These are phyloP conservation scores for Exocentrus adspersus DNA, from an alignment of 2,888 invertebrate genomes.

Conservation along the genomic window DNA sequence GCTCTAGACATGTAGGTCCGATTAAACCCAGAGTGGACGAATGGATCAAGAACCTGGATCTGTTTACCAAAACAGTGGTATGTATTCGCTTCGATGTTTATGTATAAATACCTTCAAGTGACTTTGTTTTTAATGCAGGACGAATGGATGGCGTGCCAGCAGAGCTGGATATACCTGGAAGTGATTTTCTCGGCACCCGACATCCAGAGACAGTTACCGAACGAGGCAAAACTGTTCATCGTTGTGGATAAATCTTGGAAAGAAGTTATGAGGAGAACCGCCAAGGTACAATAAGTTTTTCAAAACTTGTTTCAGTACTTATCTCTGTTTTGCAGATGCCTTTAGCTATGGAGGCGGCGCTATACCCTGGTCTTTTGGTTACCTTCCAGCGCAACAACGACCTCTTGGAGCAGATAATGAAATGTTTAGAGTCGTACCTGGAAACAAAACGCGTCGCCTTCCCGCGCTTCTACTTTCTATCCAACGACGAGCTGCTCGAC, in stretches of 20 bases:
- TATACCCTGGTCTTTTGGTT: constrained; percentile 76
- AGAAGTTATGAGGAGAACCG: constrained; percentile 84
- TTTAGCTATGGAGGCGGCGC: constrained; percentile 83
- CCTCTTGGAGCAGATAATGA: constrained; percentile 87
- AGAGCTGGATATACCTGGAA: constrained; percentile 94
- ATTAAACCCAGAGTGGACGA: constrained; percentile 85
- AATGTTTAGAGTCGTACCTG: constrained; percentile 88
- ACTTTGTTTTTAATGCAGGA: constrained; percentile 68
- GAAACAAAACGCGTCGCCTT: constrained; percentile 90
- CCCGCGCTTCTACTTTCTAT: constrained; percentile 89
- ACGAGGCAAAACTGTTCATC: constrained; percentile 87
- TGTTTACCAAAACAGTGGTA: constrained; percentile 86
- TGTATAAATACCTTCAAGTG: too few relatives aligned
- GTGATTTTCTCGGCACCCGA: constrained; percentile 95
- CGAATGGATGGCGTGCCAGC: constrained; percentile 89
- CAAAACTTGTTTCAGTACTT: neutral
- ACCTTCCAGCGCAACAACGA: constrained; percentile 78
- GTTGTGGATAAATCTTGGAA: constrained; percentile 92
- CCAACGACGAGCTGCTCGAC: constrained; percentile 89
- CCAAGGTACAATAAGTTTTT: constrained; percentile 70
- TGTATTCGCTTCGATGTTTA: constrained; percentile 48
- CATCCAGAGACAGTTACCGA: constrained; percentile 91
- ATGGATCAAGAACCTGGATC: constrained; percentile 79
- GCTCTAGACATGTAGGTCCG: constrained; percentile 86
- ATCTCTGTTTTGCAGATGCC: constrained; percentile 68